A percentile compares a stretch with the other conserved stretches of the same genome.
Conservation (phyloP, 1,140 invertebrate genomes). For the Hylyphantes graminicola region DNA sequence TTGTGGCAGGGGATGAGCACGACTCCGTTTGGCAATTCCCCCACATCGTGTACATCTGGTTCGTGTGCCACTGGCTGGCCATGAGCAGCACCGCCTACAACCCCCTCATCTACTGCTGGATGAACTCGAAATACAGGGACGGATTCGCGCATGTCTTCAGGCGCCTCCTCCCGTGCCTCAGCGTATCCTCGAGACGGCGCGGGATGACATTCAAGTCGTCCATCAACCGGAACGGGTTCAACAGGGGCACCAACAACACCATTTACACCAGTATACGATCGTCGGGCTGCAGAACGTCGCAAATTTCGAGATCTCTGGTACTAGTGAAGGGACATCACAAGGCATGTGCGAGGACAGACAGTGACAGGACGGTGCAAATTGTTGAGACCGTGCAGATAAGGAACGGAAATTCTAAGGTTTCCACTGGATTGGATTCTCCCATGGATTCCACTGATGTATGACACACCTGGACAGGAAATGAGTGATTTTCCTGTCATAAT, state of each 20-base stretch:
- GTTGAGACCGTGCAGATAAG: neutral
- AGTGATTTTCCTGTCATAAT: too few species aligned
- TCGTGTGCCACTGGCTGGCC: constrained; percentile 83
- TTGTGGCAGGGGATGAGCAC: constrained; percentile 66
- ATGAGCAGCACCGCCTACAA: constrained; percentile 95
- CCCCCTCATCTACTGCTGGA: constrained; percentile 92
- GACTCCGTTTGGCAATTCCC: constrained; percentile 65
- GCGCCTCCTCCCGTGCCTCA: constrained; percentile 46
- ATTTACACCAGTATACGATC: constrained; percentile 53
- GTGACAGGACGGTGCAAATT: neutral
- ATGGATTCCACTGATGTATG: too few species aligned
- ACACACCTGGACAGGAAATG: too few species aligned
- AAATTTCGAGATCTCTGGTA: constrained; percentile 13
- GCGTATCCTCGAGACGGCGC: neutral
- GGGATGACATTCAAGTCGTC: constrained; percentile 2
- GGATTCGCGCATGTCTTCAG: constrained; percentile 66
- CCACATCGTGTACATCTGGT: constrained; percentile 78
- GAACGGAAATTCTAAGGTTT: neutral
- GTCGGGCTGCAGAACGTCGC: constrained; percentile 18
- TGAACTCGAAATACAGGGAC: constrained; percentile 82
- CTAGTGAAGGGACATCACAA: neutral
- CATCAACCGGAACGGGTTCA: constrained; percentile 6
- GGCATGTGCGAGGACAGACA: constrained; percentile 16
- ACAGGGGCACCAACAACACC: constrained; percentile 24
- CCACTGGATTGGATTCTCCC: neutral